Conservation (phyloP, 1,140 invertebrate genomes). For the Phenacoccus solenopsis region DNA sequence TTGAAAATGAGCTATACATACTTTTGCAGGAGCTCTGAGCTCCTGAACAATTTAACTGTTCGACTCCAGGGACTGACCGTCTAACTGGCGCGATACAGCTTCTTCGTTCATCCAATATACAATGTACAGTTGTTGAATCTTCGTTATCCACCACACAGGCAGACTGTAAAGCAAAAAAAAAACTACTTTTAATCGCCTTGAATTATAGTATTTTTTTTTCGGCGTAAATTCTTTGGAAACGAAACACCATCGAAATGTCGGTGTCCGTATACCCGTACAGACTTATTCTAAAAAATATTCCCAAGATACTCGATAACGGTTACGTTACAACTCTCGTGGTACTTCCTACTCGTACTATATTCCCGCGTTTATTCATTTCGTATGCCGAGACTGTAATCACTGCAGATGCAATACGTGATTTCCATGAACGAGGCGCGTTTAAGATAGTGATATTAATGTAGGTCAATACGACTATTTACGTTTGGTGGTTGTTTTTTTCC, state of each 20-base stretch:
- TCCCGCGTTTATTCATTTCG: not conserved
- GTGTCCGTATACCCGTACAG: too few species aligned
- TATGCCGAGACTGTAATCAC: not conserved
- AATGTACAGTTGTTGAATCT: constrained; percentile 5
- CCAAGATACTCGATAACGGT: not conserved
- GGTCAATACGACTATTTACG: too few species aligned
- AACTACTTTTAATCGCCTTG: not conserved
- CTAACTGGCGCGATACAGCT: not conserved
- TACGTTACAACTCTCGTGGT: too few species aligned
- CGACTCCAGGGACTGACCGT: not conserved
- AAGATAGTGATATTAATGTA: not conserved
- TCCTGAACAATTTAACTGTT: not conserved
- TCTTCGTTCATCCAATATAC: constrained; percentile 12
- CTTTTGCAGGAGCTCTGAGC: constrained; percentile 10
- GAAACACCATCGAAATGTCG: too few species aligned
- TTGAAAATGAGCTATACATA: not conserved
- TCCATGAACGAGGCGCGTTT: too few species aligned
- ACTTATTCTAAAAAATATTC: too few species aligned
- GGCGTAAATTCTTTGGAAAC: too few species aligned
- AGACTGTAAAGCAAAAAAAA: not conserved
- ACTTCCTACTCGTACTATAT: not conserved
- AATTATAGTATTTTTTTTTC: not conserved
- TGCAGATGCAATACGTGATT: constrained; percentile 13
- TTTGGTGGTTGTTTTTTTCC: too few species aligned
- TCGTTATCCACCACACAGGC: constrained; percentile 12